Base-by-base conservation (phyloP, 2,113 vertebrate genomes). In the Dasyprocta punctata region DNA sequence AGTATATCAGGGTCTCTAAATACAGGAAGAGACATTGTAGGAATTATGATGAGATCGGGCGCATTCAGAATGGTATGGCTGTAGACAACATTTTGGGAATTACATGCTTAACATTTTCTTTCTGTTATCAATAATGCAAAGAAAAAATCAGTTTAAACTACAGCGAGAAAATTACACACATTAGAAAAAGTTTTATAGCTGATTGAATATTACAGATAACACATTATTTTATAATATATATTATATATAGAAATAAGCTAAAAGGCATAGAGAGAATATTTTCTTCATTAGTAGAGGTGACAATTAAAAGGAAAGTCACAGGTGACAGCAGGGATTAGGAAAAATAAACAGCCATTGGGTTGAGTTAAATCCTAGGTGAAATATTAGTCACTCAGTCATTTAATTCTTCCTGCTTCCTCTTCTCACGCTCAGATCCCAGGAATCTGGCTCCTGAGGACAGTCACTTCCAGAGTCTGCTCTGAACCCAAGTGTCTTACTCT, bases 1-100 rank as follows among this genome's bases (percentile, higher is more conserved):
- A 93, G 52, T 84, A 93, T 95, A 54, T 41, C 58, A 93, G 36
- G 22, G 8, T 78, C 65, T 93, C 71, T 47, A n/a, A n/a, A n/a
- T n/a, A 82, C 12, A 91, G 30, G 41, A 90, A 86, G 44, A 95
- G 38, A n/a, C n/a, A 52, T 4, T 80, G 60, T 78, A 28, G 47
- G 30, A 80, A 94, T 73, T 75, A 54, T n/a, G n/a, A n/a, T n/a
- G n/a, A n/a, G n/a, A n/a, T n/a, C n/a, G n/a, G n/a, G n/a, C n/a
- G n/a, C n/a, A n/a, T n/a, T n/a, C n/a, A n/a, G n/a, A n/a, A n/a
- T n/a, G n/a, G n/a, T n/a, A n/a, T n/a, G n/a, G n/a, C n/a, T n/a
- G n/a, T n/a, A n/a, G n/a, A n/a, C n/a, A n/a, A n/a, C n/a, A n/a
- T n/a, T n/a, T n/a, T n/a, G n/a, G n/a, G n/a, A n/a, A n/a, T n/a